Base-by-base conservation (phyloP, 2,113 vertebrate genomes). In the Rhinoderma darwinii region DNA sequence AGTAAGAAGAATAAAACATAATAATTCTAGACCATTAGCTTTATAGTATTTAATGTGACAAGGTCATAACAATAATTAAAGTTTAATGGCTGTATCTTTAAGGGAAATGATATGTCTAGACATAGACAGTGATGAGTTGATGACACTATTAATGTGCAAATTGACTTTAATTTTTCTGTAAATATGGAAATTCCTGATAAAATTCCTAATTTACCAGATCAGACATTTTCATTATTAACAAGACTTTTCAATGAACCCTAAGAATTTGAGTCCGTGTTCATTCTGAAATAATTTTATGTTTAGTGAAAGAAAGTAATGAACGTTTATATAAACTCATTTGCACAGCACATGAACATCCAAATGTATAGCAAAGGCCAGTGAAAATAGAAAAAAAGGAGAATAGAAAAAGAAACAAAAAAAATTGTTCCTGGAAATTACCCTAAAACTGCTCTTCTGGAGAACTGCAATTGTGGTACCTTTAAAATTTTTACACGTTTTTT, bases 1-100 rank as follows among this genome's bases (percentile, higher is more conserved):
- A 80, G 39, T 22, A 80, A n/a, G 14, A 61, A 59, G 39, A 27
- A 22, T 17, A 80, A 41, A 79, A 79, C 17, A 37, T 77, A 77
- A 79, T 79, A 79, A 79, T 56, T 79, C 76, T 79, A 79, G 30
- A 56, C 54, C 30, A 79, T 56, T 79, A 79, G 44, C 35, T 79
- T 79, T 79, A 30, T 27, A 80, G 56, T 81, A 41, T 81, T 37
- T 81, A 81, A 43, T 41, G 35, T 63, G 78, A 27, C 78, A 43
- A 63, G 54, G 78, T 63, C 78, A 81, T 39, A 43, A 61, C 11
- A 81, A 81, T 59, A 63, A 54, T 43, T 63, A 81, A 81, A 41
- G 54, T 61, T 12, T 63, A 81, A 81, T 81, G 37, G 35, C 10
- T 41, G 22, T 61, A 43, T 81, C 15, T 63, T 81, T 81, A 61